A percentile compares a stretch with the other conserved stretches of the same genome.
phyloP scores from a whole-genome alignment of 2,888 invertebrate species.

The Chydorus sphaericus region DNA sequence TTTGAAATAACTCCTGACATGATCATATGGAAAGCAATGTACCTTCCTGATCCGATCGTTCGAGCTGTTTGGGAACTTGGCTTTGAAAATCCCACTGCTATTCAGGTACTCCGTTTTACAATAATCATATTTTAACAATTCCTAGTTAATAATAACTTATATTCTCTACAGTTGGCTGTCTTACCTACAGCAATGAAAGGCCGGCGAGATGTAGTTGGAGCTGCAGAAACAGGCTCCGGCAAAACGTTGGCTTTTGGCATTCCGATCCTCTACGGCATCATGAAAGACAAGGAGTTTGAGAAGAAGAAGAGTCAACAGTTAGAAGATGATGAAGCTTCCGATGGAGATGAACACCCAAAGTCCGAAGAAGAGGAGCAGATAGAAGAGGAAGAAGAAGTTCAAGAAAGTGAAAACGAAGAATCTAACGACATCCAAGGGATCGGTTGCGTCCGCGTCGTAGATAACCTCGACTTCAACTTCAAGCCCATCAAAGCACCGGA shows the following conservation, averaged over 20 bases:
- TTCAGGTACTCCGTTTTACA: slow-evolving; percentile 49
- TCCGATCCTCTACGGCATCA: slow-evolving; percentile 74
- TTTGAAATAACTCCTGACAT: slow-evolving; percentile 20
- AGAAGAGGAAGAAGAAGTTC: slow-evolving; percentile 17
- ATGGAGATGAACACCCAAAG: slow-evolving; percentile 12
- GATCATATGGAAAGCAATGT: slow-evolving; percentile 31
- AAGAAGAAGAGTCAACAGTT: slow-evolving; percentile 19
- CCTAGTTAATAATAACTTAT: not conserved
- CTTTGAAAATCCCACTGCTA: slow-evolving; percentile 71
- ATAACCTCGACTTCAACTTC: slow-evolving; percentile 2
- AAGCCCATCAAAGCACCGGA: slow-evolving; percentile 9
- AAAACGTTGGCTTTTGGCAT: slow-evolving; percentile 96
- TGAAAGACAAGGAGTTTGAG: slow-evolving; percentile 39
- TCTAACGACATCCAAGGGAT: slow-evolving; percentile 28
- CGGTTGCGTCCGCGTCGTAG: slow-evolving; percentile 15
- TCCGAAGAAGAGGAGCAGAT: slow-evolving; percentile 16
- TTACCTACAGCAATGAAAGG: slow-evolving; percentile 75
- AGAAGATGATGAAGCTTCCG: slow-evolving; percentile 13
- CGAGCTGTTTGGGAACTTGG: slow-evolving; percentile 57
- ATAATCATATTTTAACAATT: not conserved
- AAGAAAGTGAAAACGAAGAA: slow-evolving; percentile 23
- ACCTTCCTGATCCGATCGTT: slow-evolving; percentile 49
- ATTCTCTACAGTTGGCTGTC: slow-evolving; percentile 36
- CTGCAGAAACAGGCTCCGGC: slow-evolving; percentile 97
- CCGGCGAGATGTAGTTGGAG: slow-evolving; percentile 84